These are phyloP conservation scores for Merodon equestris DNA, from an alignment of 2,888 invertebrate genomes.

Conservation along the genomic window DNA sequence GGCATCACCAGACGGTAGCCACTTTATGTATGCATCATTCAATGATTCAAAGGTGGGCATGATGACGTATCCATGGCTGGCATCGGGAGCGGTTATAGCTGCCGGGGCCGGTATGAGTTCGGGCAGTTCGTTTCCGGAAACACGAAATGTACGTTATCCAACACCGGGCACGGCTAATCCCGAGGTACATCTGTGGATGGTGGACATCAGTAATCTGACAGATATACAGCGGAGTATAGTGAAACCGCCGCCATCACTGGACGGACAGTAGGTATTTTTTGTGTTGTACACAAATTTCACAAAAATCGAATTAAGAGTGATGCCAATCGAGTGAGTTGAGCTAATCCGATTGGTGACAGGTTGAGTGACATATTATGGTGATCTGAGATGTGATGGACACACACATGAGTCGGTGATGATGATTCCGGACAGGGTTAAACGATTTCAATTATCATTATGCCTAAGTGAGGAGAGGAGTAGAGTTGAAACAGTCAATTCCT, in stretches of 20 bases:
- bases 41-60: slow-evolving; percentile 89
- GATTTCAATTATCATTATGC: slow-evolving; percentile 51
- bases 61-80: slow-evolving; percentile 90
- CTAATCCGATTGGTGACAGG: slow-evolving; percentile 53
- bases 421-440: slow-evolving; percentile 26
- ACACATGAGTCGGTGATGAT: neutral
- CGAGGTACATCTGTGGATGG: slow-evolving; percentile 89
- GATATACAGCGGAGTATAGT: slow-evolving; percentile 84
- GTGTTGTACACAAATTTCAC: slow-evolving; percentile 23
- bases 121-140: slow-evolving; percentile 87
- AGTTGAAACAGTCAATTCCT: neutral
- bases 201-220: slow-evolving; percentile 85
- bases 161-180: slow-evolving; percentile 94
- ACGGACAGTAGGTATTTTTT: slow-evolving; percentile 86
- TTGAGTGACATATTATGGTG: slow-evolving; percentile 45
- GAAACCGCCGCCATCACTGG: slow-evolving; percentile 86
- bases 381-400: slow-evolving; percentile 1
- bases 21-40: slow-evolving; percentile 91
- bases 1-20: slow-evolving; percentile 90
- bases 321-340: slow-evolving; percentile 50
- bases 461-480: too few species aligned
- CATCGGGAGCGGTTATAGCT: slow-evolving; percentile 84
- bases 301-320: slow-evolving; percentile 59
- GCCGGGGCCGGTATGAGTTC: slow-evolving; percentile 80
- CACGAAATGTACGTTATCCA: slow-evolving; percentile 89